Evolutionary conservation across 2,888 invertebrate species (phyloP), one percentile per base, ranked within the genome.

Genomic region (Xestoiulus laeticollis): DNA sequence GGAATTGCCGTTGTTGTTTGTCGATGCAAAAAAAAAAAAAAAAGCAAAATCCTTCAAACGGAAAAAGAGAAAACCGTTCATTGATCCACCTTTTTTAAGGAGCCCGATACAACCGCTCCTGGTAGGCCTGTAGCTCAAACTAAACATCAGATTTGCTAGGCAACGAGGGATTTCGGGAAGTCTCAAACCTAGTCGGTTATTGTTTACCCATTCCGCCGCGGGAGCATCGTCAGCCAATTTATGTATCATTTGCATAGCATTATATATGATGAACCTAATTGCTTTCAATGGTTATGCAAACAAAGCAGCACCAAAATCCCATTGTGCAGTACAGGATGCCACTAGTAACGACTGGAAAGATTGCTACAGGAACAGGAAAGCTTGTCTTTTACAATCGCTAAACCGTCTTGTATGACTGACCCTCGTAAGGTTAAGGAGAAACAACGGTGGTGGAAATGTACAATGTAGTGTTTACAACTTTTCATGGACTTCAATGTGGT

Each of bases 71-170:
- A 78, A 78, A 32, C 78, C 78, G 78, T 78, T 78, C 78, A 78
- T 78, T 78, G 78, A 78, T 78, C 78, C 78, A 78, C 78, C 78
- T 78, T 78, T n/a, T 78, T 78, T 30, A 78, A 78, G 78, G 78
- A 78, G 14, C 30, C 78, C 30, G 26, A 26, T 30, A 32, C 78
- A 78, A 78, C 12, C 78, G 78, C 30, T 78, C 78, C 78, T 78
- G 30, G 48, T 78, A 16, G 78, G 78, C 30, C 78, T 30, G 30
- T 78, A 78, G 26, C 78, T 78, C 78, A 14, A n/a, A 78, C 78
- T 78, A 26, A 30, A 30, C 14, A 78, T 78, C 78, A 78, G 78
- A 30, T 78, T 78, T 78, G 78, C 78, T 78, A 26, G 78, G 78
- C 78, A 78, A 78, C 78, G 30, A 78, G 78, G 78, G 78, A 78